phyloP scores from a whole-genome alignment of 2,888 invertebrate genomes.

The Dasysyrphus tricinctus region DNA sequence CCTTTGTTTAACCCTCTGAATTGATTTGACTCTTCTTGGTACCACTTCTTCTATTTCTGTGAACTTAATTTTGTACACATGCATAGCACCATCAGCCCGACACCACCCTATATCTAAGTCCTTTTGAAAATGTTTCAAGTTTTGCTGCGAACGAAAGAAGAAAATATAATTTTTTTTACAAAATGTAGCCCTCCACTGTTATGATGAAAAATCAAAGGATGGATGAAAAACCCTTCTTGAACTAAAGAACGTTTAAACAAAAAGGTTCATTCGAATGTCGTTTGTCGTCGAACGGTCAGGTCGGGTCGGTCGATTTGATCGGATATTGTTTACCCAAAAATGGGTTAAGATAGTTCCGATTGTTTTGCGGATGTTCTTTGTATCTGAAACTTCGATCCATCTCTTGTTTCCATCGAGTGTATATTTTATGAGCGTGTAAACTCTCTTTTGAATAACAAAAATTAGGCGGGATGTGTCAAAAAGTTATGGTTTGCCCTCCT shows the following conservation, averaged over 20 bases:
- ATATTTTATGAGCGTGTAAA: slow-evolving; percentile 18
- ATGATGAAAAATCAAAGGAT: slow-evolving; percentile 57
- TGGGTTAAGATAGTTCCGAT: slow-evolving; percentile 66
- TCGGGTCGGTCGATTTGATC: not conserved
- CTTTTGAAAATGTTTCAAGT: slow-evolving; percentile 51
- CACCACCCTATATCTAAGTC: not conserved
- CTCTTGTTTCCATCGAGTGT: slow-evolving; percentile 28
- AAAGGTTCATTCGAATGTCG: slow-evolving; percentile 42
- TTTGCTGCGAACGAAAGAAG: slow-evolving; percentile 25
- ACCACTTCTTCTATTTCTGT: slow-evolving; percentile 13
- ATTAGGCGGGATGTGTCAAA: slow-evolving; percentile 48
- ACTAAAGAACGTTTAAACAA: slow-evolving; percentile 33
- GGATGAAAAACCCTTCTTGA: slow-evolving; percentile 34
- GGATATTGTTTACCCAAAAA: slow-evolving; percentile 50
- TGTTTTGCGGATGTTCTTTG: slow-evolving; percentile 47
- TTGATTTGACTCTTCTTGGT: slow-evolving; percentile 54
- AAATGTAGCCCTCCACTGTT: slow-evolving; percentile 35
- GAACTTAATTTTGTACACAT: slow-evolving; percentile 32
- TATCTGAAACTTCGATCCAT: slow-evolving; percentile 2
- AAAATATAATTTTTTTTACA: slow-evolving; percentile 8
- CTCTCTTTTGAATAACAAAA: slow-evolving; percentile 6
- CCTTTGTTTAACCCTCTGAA: slow-evolving; percentile 62
- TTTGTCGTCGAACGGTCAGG: not conserved
- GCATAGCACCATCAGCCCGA: not conserved
- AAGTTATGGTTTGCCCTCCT: slow-evolving; percentile 43